Conservation (phyloP, 2,888 invertebrate genomes). For the Rhamphomyia laevipes region DNA sequence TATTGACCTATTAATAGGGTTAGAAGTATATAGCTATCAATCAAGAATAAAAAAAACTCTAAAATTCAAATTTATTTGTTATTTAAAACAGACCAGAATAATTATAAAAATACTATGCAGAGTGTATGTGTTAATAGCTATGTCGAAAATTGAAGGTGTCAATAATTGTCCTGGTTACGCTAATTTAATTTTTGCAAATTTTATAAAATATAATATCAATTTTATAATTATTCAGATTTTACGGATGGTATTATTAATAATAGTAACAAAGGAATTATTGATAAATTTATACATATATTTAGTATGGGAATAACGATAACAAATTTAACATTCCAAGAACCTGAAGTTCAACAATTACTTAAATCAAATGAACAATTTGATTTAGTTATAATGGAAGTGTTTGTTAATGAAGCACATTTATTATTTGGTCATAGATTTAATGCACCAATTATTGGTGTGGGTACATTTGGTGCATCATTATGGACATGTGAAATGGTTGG, state of each 20-base stretch:
- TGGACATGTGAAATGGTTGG: conserved; percentile 23
- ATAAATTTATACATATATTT: background rate
- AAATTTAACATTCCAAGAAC: conserved; percentile 19
- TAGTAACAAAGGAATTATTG: background rate
- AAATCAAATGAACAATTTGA: conserved; percentile 33
- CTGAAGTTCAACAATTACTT: conserved; percentile 19
- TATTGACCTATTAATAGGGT: too few relatives aligned
- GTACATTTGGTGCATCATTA: conserved; percentile 26
- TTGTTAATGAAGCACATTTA: conserved; percentile 32
- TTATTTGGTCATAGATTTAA: conserved; percentile 30
- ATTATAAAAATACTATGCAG: too few relatives aligned
- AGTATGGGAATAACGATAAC: conserved; percentile 24
- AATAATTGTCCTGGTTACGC: too few relatives aligned
- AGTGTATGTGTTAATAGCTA: too few relatives aligned
- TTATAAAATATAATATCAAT: too few relatives aligned
- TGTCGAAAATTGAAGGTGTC: too few relatives aligned
- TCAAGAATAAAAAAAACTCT: too few relatives aligned
- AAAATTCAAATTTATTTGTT: too few relatives aligned
- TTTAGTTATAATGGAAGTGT: conserved; percentile 33
- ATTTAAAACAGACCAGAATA: too few relatives aligned
- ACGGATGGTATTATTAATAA: background rate
- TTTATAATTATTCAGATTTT: background rate
- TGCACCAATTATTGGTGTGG: conserved; percentile 28
- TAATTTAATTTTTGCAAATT: too few relatives aligned
- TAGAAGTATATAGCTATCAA: too few relatives aligned